Base-by-base conservation (phyloP, 1,140 invertebrate species). In the Trachelipus rathkii region DNA sequence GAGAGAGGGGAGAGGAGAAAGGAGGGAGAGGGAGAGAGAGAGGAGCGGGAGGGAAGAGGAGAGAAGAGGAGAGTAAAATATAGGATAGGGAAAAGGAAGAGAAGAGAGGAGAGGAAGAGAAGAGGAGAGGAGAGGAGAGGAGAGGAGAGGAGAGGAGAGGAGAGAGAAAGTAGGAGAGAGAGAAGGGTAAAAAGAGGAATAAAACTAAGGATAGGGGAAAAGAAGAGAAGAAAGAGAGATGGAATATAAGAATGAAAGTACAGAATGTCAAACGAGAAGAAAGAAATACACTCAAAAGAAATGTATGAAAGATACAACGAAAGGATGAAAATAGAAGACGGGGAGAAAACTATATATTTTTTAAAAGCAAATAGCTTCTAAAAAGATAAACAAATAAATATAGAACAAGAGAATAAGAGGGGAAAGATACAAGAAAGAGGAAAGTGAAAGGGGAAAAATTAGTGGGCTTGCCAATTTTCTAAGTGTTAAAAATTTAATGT, bases 401-500 rank as follows among this genome's bases (percentile, higher is more conserved):
- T 9, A 69, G 8, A 21, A 67, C 13, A 33, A 33, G 21, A 23
- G 44, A 10, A 19, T 45, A 2, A 66, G n/a, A 15, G 13, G n/a
- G n/a, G 68, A 45, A 24, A 43, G 45, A 33, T 33, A 33, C 33
- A 33, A 33, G 33, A 33, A 33, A 33, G 43, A 43, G 24, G 23
- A 33, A 33, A 10, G 44, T 10, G 45, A 21, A 13, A 19, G 21
- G 44, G 4, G n/a, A 19, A 70, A 15, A 70, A 15, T 43, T 44
- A 5, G 43, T 72, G 45, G 0, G 60, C 19, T 60, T 60, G 50
- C 11, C 50, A 60, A 60, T 60, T 60, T 60, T 60, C 50, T 13
- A 60, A 60, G 50, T 60, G 50, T 60, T 60, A 19, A 60, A 60
- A 60, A 60, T 60, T 13, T 60, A 60, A 60, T 60, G 50, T 60